Evolutionary conservation across 1,140 invertebrate species (phyloP).

Genomic region (Brachionus koreanus): DNA sequence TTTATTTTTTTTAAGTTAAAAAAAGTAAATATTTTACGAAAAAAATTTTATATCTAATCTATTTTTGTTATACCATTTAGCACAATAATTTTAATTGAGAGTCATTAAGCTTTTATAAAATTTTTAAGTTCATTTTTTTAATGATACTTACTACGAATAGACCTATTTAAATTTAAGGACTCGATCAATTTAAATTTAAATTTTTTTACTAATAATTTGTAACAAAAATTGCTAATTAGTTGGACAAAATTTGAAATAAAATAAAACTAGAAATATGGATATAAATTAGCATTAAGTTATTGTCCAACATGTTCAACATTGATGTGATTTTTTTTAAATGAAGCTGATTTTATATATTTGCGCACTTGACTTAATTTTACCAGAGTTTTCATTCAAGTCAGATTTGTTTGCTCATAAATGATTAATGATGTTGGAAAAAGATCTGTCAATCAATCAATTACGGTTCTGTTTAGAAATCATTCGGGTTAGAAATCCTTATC

Average conservation of each 20-base stretch:
- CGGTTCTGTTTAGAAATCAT: neutral
- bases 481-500: neutral
- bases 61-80: neutral
- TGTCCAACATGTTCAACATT: too few relatives aligned
- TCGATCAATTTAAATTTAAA: neutral
- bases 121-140: neutral
- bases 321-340: neutral
- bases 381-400: neutral
- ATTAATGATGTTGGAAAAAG: conserved; percentile 19
- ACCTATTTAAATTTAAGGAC: neutral
- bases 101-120: neutral
- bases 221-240: too few relatives aligned
- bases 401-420: neutral
- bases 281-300: neutral
- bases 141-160: neutral
- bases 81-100: neutral
- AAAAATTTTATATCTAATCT: neutral
- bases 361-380: conserved; percentile 9
- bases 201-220: too few relatives aligned
- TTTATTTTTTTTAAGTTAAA: neutral
- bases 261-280: neutral
- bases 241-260: neutral
- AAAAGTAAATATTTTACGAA: neutral
- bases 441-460: conserved; percentile 32
- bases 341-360: neutral